phyloP scores from a whole-genome alignment of 2,888 invertebrate species.

The Ennomos quercinarius region DNA sequence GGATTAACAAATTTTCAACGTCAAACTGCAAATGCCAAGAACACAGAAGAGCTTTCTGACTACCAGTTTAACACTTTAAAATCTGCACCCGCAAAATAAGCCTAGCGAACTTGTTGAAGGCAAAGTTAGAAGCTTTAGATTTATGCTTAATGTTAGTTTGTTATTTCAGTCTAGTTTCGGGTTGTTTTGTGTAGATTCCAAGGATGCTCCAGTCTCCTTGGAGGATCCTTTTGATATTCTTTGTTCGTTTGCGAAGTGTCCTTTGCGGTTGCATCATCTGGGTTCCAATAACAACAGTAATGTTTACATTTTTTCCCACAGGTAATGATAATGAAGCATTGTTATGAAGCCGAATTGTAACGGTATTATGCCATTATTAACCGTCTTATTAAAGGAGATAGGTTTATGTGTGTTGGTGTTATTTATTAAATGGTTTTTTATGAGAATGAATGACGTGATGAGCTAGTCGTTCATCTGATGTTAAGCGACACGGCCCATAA shows the following conservation, averaged over 20 bases:
- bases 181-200: slow-evolving; percentile 14
- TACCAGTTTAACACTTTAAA: slow-evolving; percentile 35
- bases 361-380: not conserved
- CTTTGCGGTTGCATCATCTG: slow-evolving; percentile 11
- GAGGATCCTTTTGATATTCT: slow-evolving; percentile 17
- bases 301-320: slow-evolving; percentile 3
- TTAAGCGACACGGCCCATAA: no score
- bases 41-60: slow-evolving; percentile 42
- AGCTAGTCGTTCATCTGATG: no score
- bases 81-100: slow-evolving; percentile 31
- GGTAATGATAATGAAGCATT: slow-evolving; percentile 20
- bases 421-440: no score
- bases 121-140: slow-evolving; percentile 41
- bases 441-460: no score
- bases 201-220: slow-evolving; percentile 10
- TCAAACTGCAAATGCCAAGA: slow-evolving; percentile 22
- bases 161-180: slow-evolving; percentile 43
- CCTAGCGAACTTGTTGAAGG: slow-evolving; percentile 28
- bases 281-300: slow-evolving; percentile 9
- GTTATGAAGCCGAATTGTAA: slow-evolving; percentile 16
- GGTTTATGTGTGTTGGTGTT: no score
- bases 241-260: slow-evolving; percentile 17
- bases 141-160: slow-evolving; percentile 44
- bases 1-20: slow-evolving; percentile 11
- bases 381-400: no score